Evolutionary conservation across 2,797 vertebrate genomes (phyloP).

Genomic region (Tenualosa thibaudeaui): DNA sequence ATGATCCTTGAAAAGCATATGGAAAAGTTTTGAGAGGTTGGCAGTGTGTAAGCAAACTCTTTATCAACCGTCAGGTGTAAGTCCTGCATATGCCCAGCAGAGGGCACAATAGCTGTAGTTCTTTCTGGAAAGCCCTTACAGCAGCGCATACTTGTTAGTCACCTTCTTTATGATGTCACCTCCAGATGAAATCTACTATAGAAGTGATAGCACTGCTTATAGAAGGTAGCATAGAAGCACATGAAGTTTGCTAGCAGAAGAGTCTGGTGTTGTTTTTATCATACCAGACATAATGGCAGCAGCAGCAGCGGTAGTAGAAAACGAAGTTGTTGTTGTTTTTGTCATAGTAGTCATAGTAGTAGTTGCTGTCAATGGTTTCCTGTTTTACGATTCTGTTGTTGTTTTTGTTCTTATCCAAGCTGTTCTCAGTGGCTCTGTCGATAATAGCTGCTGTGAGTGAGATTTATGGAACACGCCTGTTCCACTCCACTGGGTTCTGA

Average conservation of each 20-base stretch:
- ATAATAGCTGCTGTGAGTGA: slow-evolving; percentile 5
- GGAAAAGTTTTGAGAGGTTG: not conserved
- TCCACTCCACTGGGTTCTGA: not conserved
- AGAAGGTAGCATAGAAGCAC: no score
- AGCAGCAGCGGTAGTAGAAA: not conserved
- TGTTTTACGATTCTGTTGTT: slow-evolving; percentile 18
- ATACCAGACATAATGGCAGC: not conserved
- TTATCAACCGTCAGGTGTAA: not conserved
- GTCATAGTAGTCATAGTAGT: not conserved
- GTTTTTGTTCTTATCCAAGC: slow-evolving; percentile 2
- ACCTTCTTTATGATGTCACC: not conserved
- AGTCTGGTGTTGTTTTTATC: not conserved
- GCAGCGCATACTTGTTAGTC: not conserved
- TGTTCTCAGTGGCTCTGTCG: not conserved
- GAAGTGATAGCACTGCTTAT: not conserved
- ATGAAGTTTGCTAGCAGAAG: no score
- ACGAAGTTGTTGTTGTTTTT: not conserved
- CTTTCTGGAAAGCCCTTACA: not conserved
- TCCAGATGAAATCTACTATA: not conserved
- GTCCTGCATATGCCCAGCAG: not conserved
- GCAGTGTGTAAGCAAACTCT: no score
- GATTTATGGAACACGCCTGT: not conserved
- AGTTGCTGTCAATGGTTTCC: not conserved
- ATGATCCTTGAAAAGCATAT: no score
- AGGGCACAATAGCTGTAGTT: not conserved